These are phyloP conservation scores for Champsocephalus esox DNA, from an alignment of 2,797 vertebrate genomes.

Conservation along the genomic window DNA sequence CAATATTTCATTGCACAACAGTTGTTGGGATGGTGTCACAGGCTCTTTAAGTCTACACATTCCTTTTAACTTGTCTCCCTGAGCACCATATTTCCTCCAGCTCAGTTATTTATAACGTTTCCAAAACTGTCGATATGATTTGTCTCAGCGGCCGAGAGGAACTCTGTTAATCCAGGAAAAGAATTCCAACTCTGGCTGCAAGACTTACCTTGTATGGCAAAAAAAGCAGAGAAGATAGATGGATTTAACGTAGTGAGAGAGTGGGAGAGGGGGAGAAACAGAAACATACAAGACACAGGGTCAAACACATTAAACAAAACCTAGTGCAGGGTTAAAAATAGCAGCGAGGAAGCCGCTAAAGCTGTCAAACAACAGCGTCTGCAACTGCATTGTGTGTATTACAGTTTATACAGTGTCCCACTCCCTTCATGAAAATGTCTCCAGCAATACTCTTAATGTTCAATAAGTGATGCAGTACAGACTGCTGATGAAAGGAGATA, in stretches of 20 bases:
- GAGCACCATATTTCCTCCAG: constrained; percentile 14
- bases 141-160: constrained; percentile 68
- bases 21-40: no score
- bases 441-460: constrained; percentile 24
- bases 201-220: constrained; percentile 77
- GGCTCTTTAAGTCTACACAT: constrained; percentile 15
- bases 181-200: constrained; percentile 72
- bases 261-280: not conserved
- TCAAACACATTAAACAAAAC: constrained; percentile 15
- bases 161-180: constrained; percentile 76
- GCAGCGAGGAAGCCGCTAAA: not conserved
- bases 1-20: no score
- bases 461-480: constrained; percentile 24
- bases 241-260: constrained; percentile 3
- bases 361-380: not conserved
- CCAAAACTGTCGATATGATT: constrained; percentile 41
- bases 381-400: not conserved
- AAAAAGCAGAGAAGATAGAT: constrained; percentile 30
- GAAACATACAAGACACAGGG: not conserved
- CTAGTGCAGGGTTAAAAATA: constrained; percentile 20
- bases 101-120: constrained; percentile 71
- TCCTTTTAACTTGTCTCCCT: no score
- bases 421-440: constrained; percentile 13
- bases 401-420: not conserved
- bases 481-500: constrained; percentile 14